A percentile compares a stretch with the other conserved stretches of the same genome.
phyloP scores from a whole-genome alignment of 2,113 vertebrate genomes.

The Hippoglossus stenolepis region DNA sequence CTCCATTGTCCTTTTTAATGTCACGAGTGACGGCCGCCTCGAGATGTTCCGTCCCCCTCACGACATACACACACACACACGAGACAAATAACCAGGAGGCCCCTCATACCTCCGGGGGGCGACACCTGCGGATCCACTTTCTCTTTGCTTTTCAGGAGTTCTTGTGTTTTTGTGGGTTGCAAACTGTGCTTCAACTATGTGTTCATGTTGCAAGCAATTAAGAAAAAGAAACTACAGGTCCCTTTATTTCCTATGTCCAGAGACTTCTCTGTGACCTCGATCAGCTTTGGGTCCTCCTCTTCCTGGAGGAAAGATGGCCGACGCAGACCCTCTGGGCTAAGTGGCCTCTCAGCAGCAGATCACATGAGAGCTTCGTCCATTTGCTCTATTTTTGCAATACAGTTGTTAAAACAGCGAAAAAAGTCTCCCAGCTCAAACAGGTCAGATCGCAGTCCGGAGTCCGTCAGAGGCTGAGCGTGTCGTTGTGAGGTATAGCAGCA shows the following conservation, averaged over 20 bases:
- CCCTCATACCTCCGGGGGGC: constrained; percentile 13
- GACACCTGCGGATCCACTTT: constrained; percentile 17
- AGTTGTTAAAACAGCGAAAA: constrained; percentile 6
- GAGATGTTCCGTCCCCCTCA: constrained; percentile 6
- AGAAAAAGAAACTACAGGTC: constrained; percentile 50
- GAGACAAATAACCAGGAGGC: constrained; percentile 20
- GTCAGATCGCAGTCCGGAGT: constrained; percentile 21
- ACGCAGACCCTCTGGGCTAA: constrained; percentile 11
- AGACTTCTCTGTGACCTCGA: background rate
- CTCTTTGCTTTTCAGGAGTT: constrained; percentile 2
- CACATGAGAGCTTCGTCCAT: background rate
- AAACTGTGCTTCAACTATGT: constrained; percentile 23
- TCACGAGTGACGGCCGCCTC: constrained; percentile 14
- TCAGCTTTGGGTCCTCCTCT: constrained; percentile 30
- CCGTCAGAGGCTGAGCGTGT: constrained; percentile 21
- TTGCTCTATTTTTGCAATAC: constrained; percentile 1
- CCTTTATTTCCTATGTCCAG: constrained; percentile 1
- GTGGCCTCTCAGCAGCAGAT: constrained; percentile 29
- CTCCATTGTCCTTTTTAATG: constrained; percentile 39
- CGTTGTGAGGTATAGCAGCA: constrained; percentile 48
- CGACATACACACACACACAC: constrained; percentile 16
- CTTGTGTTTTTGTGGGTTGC: constrained; percentile 12
- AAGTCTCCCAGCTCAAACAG: constrained; percentile 6
- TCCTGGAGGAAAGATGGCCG: background rate
- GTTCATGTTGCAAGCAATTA: constrained; percentile 54